phyloP scores from a whole-genome alignment of 2,113 vertebrate genomes.

The Anser brachyrhynchus region DNA sequence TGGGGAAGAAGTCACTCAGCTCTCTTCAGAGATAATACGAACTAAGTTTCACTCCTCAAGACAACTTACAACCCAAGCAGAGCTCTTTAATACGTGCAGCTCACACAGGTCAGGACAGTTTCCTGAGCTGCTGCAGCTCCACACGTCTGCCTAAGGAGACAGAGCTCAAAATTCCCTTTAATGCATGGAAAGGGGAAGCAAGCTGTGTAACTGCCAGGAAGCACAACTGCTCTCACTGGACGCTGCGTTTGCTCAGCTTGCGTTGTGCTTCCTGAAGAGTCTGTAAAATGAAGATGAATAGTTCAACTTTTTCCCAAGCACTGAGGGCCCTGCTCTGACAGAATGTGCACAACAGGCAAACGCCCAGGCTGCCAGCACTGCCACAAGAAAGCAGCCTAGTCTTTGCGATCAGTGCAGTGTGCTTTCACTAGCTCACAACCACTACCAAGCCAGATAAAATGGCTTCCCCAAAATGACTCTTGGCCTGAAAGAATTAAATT shows the following conservation, averaged over 20 bases:
- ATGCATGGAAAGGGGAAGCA: not conserved
- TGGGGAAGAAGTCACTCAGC: not conserved
- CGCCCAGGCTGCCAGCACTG: not conserved
- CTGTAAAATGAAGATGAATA: not conserved
- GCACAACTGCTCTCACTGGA: not conserved
- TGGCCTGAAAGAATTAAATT: not conserved
- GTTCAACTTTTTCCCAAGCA: slow-evolving; percentile 6
- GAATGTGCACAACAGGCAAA: not conserved
- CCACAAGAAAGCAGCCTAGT: not conserved
- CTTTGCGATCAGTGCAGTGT: accelerated
- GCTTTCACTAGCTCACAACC: not conserved
- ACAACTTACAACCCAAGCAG: not conserved
- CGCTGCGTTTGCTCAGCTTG: not conserved
- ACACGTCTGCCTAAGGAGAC: accelerated
- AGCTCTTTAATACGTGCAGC: not conserved
- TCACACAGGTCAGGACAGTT: accelerated
- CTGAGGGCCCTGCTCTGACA: not conserved
- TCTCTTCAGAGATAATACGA: not conserved
- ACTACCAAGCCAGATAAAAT: not conserved
- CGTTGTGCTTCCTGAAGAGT: not conserved
- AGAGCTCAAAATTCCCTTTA: not conserved
- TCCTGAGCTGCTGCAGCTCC: not conserved
- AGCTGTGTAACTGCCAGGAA: not conserved
- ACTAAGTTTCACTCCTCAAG: not conserved
- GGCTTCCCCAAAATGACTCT: not conserved